Conservation (phyloP, 1,140 invertebrate species). For the Probaryconus sp. region DNA sequence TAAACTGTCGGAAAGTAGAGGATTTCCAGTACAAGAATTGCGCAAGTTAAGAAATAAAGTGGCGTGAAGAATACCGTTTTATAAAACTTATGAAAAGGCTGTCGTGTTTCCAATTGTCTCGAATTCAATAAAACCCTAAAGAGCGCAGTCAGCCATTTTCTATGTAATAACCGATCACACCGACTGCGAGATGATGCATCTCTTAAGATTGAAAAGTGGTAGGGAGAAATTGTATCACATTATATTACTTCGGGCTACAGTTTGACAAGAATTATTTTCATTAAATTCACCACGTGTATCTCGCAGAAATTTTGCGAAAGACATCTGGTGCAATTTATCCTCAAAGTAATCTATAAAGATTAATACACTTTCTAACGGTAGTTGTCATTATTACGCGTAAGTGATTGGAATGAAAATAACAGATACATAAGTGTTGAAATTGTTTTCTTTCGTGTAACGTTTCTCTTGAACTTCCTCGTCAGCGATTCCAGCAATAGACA, state of each 20-base stretch:
- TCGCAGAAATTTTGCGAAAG: too few relatives aligned
- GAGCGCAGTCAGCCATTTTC: slow-evolving; percentile 57
- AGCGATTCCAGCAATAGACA: slow-evolving; percentile 55
- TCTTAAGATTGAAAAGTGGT: slow-evolving; percentile 46
- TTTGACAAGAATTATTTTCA: too few relatives aligned
- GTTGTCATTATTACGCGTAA: too few relatives aligned
- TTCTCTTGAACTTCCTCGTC: slow-evolving; percentile 6
- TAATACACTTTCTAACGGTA: too few relatives aligned
- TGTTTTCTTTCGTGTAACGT: slow-evolving; percentile 10
- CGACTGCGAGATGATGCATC: neutral
- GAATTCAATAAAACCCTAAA: slow-evolving; percentile 62
- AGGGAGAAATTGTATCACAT: too few relatives aligned
- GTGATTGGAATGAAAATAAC: neutral
- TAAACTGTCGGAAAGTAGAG: slow-evolving; percentile 15
- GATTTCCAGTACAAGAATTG: slow-evolving; percentile 7
- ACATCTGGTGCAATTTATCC: too few relatives aligned
- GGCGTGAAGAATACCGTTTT: slow-evolving; percentile 26
- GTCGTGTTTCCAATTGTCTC: slow-evolving; percentile 64
- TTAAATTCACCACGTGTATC: too few relatives aligned
- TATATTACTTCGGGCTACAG: too few relatives aligned
- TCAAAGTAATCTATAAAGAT: too few relatives aligned
- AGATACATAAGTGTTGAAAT: slow-evolving; percentile 23
- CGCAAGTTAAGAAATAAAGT: slow-evolving; percentile 32
- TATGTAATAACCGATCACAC: slow-evolving; percentile 49
- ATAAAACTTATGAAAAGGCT: slow-evolving; percentile 61